Evolutionary conservation across 2,113 vertebrate species (phyloP).

Genomic region (Murina feae): DNA sequence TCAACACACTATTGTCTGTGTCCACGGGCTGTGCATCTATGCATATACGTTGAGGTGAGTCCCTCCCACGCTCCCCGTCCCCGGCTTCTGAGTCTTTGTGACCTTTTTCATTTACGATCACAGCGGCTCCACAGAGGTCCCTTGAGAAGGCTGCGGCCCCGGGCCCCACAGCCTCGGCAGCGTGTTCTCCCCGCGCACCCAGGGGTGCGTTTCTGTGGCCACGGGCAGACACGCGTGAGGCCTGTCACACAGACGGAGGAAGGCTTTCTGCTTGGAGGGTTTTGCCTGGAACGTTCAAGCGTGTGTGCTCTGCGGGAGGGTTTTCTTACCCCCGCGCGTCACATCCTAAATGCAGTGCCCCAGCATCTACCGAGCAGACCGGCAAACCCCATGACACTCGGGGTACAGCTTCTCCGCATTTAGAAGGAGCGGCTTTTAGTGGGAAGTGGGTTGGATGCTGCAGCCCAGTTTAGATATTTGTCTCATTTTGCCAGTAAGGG

Average conservation of each 20-base stretch:
- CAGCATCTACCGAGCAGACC: slow-evolving; percentile 31
- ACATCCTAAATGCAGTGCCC: slow-evolving; percentile 18
- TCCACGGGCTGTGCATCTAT: too few relatives aligned
- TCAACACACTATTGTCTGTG: too few relatives aligned
- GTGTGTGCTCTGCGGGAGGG: neutral
- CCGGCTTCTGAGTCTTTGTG: too few relatives aligned
- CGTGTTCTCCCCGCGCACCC: fast-evolving
- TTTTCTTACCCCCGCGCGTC: neutral
- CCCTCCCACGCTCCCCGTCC: too few relatives aligned
- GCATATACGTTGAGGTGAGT: too few relatives aligned
- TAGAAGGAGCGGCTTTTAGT: neutral
- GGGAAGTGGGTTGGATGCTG: neutral
- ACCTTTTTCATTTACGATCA: neutral
- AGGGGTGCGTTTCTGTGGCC: neutral
- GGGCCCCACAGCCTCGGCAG: neutral
- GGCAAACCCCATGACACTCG: slow-evolving; percentile 35
- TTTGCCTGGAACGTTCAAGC: neutral
- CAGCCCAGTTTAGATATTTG: slow-evolving; percentile 7
- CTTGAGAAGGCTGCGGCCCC: neutral
- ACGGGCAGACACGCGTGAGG: neutral
- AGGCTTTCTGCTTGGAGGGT: neutral
- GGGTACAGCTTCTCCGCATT: slow-evolving; percentile 46
- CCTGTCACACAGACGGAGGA: neutral
- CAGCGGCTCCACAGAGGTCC: fast-evolving
- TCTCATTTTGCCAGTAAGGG: neutral